phyloP scores from a whole-genome alignment of 2,113 vertebrate genomes.

The Anas platyrhynchos region DNA sequence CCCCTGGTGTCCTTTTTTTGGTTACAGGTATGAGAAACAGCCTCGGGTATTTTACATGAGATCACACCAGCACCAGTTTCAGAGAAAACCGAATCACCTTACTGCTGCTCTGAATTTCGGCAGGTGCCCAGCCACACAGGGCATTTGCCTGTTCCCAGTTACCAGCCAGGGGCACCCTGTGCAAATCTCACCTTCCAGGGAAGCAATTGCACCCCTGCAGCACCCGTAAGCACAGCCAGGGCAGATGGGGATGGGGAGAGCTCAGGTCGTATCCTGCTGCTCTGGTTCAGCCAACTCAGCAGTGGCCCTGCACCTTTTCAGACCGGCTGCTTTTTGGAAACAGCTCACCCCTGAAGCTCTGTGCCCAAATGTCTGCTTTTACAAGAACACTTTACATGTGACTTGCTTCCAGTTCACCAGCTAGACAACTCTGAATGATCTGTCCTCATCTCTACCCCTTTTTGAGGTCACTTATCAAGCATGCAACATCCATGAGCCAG shows the following conservation, averaged over 20 bases:
- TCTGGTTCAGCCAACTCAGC: background rate
- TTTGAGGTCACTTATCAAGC: background rate
- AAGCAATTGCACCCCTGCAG: accelerated
- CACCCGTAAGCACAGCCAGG: accelerated
- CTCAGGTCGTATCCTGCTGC: background rate
- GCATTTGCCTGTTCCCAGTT: background rate
- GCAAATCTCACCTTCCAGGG: background rate
- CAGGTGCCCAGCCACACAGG: background rate
- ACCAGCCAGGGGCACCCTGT: background rate
- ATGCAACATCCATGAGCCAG: accelerated
- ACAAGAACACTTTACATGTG: background rate
- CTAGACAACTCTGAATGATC: background rate
- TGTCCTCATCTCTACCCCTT: background rate
- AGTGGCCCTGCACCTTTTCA: background rate
- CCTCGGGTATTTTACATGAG: background rate
- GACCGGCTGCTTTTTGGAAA: background rate
- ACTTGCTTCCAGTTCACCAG: background rate
- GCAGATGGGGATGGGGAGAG: background rate
- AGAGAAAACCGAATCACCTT: background rate
- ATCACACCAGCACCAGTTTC: background rate
- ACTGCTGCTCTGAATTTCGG: background rate
- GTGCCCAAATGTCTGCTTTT: background rate
- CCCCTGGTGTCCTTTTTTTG: background rate
- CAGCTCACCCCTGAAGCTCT: background rate
- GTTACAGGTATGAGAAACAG: background rate